Percentiles rank a stretch among this genome's conserved stretches.
Evolutionary conservation across 2,888 invertebrate genomes (phyloP).

Genomic region (Cheilosia scutellata): DNA sequence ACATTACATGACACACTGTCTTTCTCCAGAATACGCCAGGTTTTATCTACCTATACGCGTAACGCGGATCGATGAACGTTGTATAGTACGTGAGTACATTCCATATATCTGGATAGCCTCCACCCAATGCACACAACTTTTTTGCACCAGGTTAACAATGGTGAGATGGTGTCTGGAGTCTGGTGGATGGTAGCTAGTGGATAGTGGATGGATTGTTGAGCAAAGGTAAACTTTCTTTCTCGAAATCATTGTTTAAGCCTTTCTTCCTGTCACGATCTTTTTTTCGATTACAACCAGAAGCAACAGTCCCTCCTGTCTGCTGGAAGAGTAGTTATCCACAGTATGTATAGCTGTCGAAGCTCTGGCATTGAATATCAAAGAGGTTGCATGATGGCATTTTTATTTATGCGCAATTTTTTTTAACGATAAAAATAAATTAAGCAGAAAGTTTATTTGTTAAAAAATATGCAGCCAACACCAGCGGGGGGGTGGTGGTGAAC

Average conservation of each 20-base stretch:
- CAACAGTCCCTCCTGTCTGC: slow-evolving; percentile 20
- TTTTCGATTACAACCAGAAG: slow-evolving; percentile 16
- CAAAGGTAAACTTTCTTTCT: slow-evolving; percentile 40
- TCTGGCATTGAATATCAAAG: slow-evolving; percentile 56
- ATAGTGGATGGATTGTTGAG: neutral
- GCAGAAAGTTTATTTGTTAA: slow-evolving; percentile 9
- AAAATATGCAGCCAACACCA: slow-evolving; percentile 13
- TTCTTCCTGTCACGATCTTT: slow-evolving; percentile 65
- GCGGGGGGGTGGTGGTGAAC: slow-evolving; percentile 3
- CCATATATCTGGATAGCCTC: slow-evolving; percentile 1
- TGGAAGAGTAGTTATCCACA: no score
- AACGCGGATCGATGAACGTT: slow-evolving; percentile 13
- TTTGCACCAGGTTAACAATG: slow-evolving; percentile 2
- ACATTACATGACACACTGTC: slow-evolving; percentile 35
- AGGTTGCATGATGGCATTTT: slow-evolving; percentile 47
- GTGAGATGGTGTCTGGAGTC: neutral
- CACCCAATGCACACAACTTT: neutral
- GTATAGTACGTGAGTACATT: slow-evolving; percentile 8
- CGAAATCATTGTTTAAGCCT: slow-evolving; percentile 29
- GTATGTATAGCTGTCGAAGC: slow-evolving; percentile 11
- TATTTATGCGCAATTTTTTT: slow-evolving; percentile 46
- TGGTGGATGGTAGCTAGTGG: neutral
- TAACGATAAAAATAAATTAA: slow-evolving; percentile 41
- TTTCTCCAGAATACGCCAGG: neutral
- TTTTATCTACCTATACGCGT: slow-evolving; percentile 4